Percentiles rank a stretch among this genome's conserved stretches.
Evolutionary conservation across 1,140 invertebrate genomes (phyloP).

Genomic region (Laupala kohalensis): DNA sequence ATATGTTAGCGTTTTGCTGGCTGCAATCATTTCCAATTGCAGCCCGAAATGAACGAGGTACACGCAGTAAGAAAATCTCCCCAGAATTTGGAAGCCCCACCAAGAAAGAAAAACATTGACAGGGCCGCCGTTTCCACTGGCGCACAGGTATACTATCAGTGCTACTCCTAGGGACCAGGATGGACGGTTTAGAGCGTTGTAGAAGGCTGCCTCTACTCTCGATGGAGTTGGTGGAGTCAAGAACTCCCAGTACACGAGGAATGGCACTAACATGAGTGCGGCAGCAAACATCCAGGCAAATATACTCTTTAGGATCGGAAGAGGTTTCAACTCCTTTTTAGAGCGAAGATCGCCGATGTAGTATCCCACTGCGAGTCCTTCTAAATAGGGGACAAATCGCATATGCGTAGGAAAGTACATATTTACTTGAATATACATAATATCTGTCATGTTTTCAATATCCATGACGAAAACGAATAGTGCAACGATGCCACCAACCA

Average conservation of each 20-base stretch:
- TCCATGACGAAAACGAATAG: background rate
- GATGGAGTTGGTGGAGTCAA: background rate
- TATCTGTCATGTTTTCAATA: background rate
- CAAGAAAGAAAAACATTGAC: background rate
- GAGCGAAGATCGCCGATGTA: background rate
- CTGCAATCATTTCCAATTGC: background rate
- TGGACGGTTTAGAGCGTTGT: background rate
- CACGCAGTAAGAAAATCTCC: background rate
- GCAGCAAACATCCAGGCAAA: background rate
- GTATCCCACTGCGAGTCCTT: background rate
- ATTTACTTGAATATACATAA: background rate
- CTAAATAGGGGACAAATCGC: background rate
- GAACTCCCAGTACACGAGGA: background rate
- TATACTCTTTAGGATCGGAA: background rate
- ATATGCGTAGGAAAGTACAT: background rate
- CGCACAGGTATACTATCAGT: background rate
- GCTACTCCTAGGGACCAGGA: background rate
- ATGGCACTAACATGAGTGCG: background rate
- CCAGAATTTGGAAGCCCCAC: background rate
- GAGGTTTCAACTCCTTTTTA: background rate
- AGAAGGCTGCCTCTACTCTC: background rate
- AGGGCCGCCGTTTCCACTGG: background rate
- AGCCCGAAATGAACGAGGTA: background rate
- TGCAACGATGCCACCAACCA: background rate
- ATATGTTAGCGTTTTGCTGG: background rate